These are phyloP conservation scores for Malurus alboscapulatus DNA, from an alignment of 2,113 vertebrate genomes.

Conservation along the genomic window DNA sequence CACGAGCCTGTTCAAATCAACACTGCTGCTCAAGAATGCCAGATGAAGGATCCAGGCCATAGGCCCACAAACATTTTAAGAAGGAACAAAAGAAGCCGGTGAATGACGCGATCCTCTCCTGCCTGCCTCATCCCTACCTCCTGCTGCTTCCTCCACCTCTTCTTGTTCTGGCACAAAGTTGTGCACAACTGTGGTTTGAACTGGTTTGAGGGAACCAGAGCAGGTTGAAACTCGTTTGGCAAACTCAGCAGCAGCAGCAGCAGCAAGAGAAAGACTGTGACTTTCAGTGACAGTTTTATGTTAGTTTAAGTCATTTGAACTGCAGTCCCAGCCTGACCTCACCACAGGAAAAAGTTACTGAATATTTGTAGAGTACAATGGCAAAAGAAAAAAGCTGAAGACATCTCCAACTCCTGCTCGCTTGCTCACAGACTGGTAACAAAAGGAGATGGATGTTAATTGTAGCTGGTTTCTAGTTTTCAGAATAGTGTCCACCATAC, in stretches of 20 bases:
- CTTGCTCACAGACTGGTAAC: background rate
- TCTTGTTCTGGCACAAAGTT: background rate
- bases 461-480: background rate
- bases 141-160: background rate
- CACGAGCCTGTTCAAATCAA: rapidly evolving
- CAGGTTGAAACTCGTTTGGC: slow-evolving; percentile 19
- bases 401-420: background rate
- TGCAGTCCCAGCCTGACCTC: background rate
- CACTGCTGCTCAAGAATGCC: background rate
- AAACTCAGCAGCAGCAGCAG: background rate
- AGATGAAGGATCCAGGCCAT: background rate
- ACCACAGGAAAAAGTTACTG: slow-evolving; percentile 5
- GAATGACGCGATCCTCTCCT: background rate
- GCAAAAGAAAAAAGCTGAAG: background rate
- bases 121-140: background rate
- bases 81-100: background rate
- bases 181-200: background rate
- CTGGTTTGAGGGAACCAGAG: slow-evolving; percentile 7
- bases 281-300: slow-evolving; percentile 32
- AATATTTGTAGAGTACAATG: background rate
- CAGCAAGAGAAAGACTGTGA: background rate
- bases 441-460: background rate
- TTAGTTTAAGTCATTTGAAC: background rate
- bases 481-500: background rate
- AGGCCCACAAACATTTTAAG: background rate